These are phyloP conservation scores for Brenthis daphne DNA, from an alignment of 2,888 invertebrate species.

Conservation along the genomic window DNA sequence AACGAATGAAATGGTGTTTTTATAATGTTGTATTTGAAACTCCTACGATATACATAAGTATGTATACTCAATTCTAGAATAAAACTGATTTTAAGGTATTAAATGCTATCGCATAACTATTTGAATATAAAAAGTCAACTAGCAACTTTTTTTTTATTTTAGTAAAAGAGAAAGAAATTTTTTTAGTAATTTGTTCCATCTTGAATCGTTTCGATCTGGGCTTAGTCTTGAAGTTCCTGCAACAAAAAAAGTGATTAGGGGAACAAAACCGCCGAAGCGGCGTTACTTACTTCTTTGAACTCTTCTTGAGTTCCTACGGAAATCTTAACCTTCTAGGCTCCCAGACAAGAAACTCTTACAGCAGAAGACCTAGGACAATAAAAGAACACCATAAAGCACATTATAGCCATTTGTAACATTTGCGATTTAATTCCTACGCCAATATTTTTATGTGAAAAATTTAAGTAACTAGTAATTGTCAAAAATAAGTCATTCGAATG, in stretches of 20 bases:
- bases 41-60: no score
- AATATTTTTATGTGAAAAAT: no score
- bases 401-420: no score
- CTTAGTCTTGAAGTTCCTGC: constrained; percentile 49
- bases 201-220: constrained; percentile 6
- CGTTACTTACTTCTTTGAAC: constrained; percentile 78
- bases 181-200: constrained; percentile 5
- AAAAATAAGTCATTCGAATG: no score
- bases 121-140: no score
- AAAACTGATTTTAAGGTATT: no score
- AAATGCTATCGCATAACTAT: no score
- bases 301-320: constrained; percentile 78
- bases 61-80: no score
- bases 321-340: constrained; percentile 78
- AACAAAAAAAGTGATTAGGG: constrained; percentile 56
- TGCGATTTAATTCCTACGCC: no score
- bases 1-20: background rate
- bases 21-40: no score
- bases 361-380: constrained; percentile 76
- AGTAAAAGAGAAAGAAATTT: background rate
- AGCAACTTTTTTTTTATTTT: no score
- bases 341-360: constrained; percentile 64
- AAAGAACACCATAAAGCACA: constrained; percentile 30
- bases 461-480: no score
- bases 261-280: constrained; percentile 46